Conservation (phyloP, 2,797 vertebrate species). For the Falco naumanni region DNA sequence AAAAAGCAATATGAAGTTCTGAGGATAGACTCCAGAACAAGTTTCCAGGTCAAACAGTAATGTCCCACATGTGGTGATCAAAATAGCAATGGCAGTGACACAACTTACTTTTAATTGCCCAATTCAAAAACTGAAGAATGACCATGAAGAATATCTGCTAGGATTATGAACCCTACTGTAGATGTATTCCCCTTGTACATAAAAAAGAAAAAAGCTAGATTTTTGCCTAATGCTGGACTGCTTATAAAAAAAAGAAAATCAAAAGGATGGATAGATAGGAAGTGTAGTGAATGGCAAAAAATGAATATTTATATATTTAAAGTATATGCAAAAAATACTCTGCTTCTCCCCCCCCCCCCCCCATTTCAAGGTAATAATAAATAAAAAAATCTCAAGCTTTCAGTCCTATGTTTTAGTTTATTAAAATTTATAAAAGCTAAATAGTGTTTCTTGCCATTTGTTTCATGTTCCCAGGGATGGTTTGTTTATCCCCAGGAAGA, state of each 20-base stretch:
- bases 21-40: not conserved
- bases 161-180: not conserved
- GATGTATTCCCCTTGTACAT: not conserved
- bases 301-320: not conserved
- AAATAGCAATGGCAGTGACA: not conserved
- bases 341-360: too few species aligned
- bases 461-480: constrained; percentile 48
- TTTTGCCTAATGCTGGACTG: not conserved
- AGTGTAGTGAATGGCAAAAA: not conserved
- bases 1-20: not conserved
- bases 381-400: constrained; percentile 1
- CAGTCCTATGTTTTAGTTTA: constrained; percentile 22
- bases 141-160: not conserved
- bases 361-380: constrained; percentile 17
- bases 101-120: not conserved
- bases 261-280: not conserved
- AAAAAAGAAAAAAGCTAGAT: not conserved
- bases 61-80: not conserved
- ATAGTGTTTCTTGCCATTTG: constrained; percentile 49
- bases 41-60: not conserved
- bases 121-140: not conserved
- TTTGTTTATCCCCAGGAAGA: constrained; percentile 62
- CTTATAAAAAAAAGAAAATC: not conserved
- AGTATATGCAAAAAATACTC: not conserved
- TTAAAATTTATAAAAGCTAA: constrained; percentile 59